Base-by-base conservation (phyloP, 2,113 vertebrate genomes). In the Osmerus eperlanus region DNA sequence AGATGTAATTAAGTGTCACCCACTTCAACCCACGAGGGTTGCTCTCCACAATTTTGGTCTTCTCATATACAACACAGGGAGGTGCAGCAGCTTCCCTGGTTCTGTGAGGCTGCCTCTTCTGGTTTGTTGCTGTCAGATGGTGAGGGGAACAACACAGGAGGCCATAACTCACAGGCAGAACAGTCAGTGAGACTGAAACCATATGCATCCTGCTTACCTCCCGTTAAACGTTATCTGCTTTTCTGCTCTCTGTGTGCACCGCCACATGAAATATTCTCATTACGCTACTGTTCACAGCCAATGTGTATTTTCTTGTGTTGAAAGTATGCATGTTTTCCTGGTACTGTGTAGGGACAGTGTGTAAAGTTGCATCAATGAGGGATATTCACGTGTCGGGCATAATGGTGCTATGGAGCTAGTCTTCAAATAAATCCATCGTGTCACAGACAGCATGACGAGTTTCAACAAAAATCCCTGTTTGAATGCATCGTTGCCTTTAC, bases 391-490 rank as follows among this genome's bases (percentile, higher is more conserved):
- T 47, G 9, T 47, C 9, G 41, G 41, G 41, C 41, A 12, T 47
- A 47, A 47, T 47, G 41, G 41, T 12, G 9, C 41, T 47, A 41
- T 47, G 41, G 41, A 47, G 41, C 41, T 47, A 11, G 41, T 47
- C 41, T 47, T 47, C 13, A 71, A 61, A 54, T n/a, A 14, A 23
- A 73, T 28, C 65, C 29, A 32, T 41, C 36, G 53, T 9, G 21
- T 41, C 9, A 69, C 32, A 21, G 36, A 18, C 55, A 78, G 68
- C n/a, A 21, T 29, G 3, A 13, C 68, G 69, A 77, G 68, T 62
- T 59, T 67, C 71, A 56, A 77, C 78, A 67, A 87, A 88, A 87
- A 88, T 86, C 81, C 65, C 58, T 64, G 67, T 69, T 70, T 78
- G 60, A 74, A 82, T 60, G 63, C 79, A 65, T 65, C 59, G 12